These are phyloP conservation scores for Oplegnathus fasciatus DNA, from an alignment of 2,113 vertebrate genomes.

Conservation along the genomic window DNA sequence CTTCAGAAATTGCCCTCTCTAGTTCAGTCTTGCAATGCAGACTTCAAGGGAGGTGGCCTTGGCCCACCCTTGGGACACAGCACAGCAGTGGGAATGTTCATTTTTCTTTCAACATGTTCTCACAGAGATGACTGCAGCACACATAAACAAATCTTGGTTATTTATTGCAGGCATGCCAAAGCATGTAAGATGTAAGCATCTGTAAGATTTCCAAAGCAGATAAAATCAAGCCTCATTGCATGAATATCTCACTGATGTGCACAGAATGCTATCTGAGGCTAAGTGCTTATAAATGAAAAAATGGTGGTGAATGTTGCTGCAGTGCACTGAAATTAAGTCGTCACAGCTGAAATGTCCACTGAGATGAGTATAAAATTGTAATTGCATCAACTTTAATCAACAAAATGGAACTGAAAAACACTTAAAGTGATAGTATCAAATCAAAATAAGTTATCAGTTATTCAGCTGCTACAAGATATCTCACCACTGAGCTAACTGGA, in stretches of 20 bases:
- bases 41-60: conserved; percentile 12
- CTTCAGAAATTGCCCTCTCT: too few relatives aligned
- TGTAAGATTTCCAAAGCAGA: conserved; percentile 12
- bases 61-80: not conserved
- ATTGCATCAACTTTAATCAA: not conserved
- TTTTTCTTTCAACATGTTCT: conserved; percentile 1
- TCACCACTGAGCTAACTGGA: not conserved
- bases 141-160: conserved; percentile 12
- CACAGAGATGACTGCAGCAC: not conserved
- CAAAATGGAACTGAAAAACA: not conserved
- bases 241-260: conserved; percentile 9
- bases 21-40: not conserved
- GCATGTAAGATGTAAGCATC: too few relatives aligned
- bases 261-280: conserved; percentile 14
- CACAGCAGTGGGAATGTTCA: not conserved
- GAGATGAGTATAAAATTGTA: not conserved
- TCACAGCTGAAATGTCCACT: not conserved
- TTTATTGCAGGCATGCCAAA: conserved; percentile 10
- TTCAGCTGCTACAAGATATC: not conserved
- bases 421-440: not conserved
- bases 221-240: not conserved
- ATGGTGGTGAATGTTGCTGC: not conserved
- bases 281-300: not conserved
- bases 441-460: not conserved
- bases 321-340: not conserved